Conservation (phyloP, 1,140 invertebrate genomes). For the Formica exsecta region DNA sequence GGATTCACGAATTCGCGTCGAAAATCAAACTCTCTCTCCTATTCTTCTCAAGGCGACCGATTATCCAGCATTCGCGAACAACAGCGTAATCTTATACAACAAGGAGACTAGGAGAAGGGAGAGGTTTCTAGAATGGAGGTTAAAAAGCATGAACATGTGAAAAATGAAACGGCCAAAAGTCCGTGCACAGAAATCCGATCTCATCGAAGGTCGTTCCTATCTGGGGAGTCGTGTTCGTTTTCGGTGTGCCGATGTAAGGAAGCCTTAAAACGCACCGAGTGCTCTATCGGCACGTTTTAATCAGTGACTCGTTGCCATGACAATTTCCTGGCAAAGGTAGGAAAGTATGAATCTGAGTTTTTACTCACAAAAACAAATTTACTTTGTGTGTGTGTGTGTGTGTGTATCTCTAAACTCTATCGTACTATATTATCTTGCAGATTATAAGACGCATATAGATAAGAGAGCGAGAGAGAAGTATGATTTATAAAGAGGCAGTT, state of each 20-base stretch:
- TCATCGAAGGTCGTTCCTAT: conserved; percentile 51
- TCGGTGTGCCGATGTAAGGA: conserved; percentile 24
- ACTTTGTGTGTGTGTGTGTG: background rate
- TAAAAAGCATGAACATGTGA: conserved; percentile 30
- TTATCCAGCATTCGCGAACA: background rate
- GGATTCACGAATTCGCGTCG: conserved; percentile 26
- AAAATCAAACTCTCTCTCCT: background rate
- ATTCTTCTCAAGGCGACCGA: background rate
- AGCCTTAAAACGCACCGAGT: conserved; percentile 29
- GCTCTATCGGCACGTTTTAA: conserved; percentile 46
- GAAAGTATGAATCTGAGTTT: background rate
- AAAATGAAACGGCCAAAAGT: conserved; percentile 64
- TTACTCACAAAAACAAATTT: background rate
- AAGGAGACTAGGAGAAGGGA: background rate
- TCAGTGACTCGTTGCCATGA: conserved; percentile 20
- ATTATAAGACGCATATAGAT: background rate
- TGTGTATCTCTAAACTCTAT: no score
- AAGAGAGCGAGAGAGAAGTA: background rate
- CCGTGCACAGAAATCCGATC: conserved; percentile 59
- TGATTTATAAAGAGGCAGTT: background rate
- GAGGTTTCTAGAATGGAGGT: conserved; percentile 3
- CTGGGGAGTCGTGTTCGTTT: conserved; percentile 32
- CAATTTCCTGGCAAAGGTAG: background rate
- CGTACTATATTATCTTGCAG: background rate
- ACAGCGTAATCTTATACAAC: conserved; percentile 30